phyloP scores from a whole-genome alignment of 2,888 invertebrate species.

The Brachylomia viminalis region DNA sequence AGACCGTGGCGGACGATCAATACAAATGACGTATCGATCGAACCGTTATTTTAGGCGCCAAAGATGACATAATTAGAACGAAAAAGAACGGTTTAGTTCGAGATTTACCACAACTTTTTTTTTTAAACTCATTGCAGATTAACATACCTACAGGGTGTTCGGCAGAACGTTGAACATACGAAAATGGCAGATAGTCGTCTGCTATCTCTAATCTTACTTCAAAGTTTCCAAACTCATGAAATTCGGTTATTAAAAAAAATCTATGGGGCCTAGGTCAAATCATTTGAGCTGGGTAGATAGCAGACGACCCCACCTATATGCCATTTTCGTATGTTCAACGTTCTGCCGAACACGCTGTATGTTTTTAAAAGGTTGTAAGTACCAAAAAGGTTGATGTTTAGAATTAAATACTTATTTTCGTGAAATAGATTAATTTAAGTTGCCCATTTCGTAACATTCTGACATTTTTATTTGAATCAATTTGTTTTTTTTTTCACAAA shows the following conservation, averaged over 20 bases:
- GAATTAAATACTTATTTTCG: background rate
- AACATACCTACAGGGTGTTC: no score
- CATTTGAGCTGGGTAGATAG: no score
- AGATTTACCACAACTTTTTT: background rate
- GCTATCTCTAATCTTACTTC: no score
- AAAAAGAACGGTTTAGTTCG: background rate
- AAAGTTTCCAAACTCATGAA: no score
- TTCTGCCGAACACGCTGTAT: no score
- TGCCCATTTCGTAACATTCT: background rate
- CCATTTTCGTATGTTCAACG: no score
- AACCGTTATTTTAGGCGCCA: conserved; percentile 63
- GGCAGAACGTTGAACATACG: no score
- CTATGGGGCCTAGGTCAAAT: no score
- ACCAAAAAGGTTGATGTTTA: background rate
- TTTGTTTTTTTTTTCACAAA: background rate
- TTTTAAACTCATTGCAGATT: background rate
- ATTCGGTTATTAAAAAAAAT: no score
- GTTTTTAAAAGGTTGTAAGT: background rate
- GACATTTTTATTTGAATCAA: background rate
- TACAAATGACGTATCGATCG: conserved; percentile 66
- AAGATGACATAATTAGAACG: conserved; percentile 46
- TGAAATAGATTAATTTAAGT: no score
- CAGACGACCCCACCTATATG: no score
- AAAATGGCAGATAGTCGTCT: no score
- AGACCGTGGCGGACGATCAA: conserved; percentile 70